Evolutionary conservation across 2,888 invertebrate species (phyloP).

Genomic region (Troides helena): DNA sequence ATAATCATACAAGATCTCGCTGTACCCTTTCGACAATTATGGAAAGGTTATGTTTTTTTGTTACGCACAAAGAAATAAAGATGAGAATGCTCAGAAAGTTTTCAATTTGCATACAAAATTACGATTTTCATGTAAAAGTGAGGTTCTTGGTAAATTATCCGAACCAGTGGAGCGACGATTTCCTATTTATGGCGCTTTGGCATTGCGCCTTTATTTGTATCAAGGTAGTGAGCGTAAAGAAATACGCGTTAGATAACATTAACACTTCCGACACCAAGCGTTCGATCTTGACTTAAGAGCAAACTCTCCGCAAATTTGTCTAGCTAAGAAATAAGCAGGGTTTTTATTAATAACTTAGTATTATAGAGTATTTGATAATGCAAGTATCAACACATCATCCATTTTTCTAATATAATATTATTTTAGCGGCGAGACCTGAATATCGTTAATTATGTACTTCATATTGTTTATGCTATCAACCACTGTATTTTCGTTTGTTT

Average conservation of each 20-base stretch:
- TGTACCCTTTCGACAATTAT: no score
- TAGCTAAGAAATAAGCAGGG: neutral
- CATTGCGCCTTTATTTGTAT: constrained; percentile 72
- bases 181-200: constrained; percentile 69
- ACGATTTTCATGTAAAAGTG: constrained; percentile 74
- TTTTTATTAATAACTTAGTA: neutral
- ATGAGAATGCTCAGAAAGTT: constrained; percentile 49
- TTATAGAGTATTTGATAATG: neutral
- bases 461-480: no score
- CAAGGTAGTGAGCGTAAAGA: constrained; percentile 66
- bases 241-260: constrained; percentile 56
- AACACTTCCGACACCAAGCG: constrained; percentile 32
- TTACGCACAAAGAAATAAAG: constrained; percentile 5
- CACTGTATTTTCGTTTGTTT: no score
- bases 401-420: no score
- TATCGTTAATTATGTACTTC: no score
- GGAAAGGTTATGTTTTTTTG: no score
- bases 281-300: constrained; percentile 27
- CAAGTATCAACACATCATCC: neutral
- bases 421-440: no score
- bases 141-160: constrained; percentile 71
- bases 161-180: constrained; percentile 75
- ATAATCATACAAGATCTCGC: no score
- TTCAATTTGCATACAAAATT: constrained; percentile 73
- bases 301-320: neutral